Base-by-base conservation (phyloP, 2,797 vertebrate genomes). In the Myotis planiceps region DNA sequence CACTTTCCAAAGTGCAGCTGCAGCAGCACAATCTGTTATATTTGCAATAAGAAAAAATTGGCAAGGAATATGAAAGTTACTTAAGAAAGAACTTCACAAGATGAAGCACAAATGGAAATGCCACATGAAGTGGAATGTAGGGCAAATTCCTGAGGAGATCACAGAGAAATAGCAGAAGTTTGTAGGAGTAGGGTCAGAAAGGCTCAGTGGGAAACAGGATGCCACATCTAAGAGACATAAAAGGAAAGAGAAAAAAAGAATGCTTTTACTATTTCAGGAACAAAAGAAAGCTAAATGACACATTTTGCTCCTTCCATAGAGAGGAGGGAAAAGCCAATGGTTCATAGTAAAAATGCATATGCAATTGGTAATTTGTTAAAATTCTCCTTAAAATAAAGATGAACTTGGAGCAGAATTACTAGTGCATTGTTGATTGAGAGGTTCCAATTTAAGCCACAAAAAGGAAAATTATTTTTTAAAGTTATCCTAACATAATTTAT, bases 261-360 rank as follows among this genome's bases (percentile, higher is more conserved):
- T 83, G 84, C 85, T 95, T 96, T 96, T 90, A 95, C 97, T 97
- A 98, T 98, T 97, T 97, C 90, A 98, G 95, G 96, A 97, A 97
- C 91, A 95, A 97, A 94, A 95, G 93, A 96, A 76, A 95, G 88
- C 90, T 92, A 96, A 97, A 92, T 94, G 97, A 83, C 87, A 96
- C 39, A 94, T 58, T 96, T 96, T 90, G 84, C 93, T 93, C 74
- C 60, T 93, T 94, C 71, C 69, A 75, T 55, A 87, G 32, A 60
- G 6, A 10, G 27, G 84, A 21, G 92, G 23, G 66, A 45, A 90
- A 87, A 86, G 72, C 55, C 71, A 92, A 58, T 27, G 76, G 53
- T 68, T 82, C 65, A 88, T 74, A 90, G 88, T 93, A 71, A 97
- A 95, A 92, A 93, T 65, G 75, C 80, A 96, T 34, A 94, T 69